Percentiles rank a stretch among this genome's conserved stretches.
Conservation (phyloP, 2,797 vertebrate genomes). For the Eupleurogrammus muticus region DNA sequence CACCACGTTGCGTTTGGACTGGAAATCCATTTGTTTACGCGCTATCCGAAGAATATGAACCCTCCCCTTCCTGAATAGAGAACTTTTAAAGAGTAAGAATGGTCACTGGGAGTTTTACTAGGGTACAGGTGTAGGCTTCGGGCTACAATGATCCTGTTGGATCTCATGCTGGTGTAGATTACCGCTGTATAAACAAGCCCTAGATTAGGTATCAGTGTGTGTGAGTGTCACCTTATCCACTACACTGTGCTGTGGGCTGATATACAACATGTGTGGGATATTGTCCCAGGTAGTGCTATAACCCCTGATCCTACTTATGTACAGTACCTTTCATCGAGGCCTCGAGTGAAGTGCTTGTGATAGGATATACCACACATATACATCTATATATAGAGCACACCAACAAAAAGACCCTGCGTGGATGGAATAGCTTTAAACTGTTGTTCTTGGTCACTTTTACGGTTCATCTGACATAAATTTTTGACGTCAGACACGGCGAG, state of each 20-base stretch:
- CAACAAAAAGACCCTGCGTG: too few species aligned
- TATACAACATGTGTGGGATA: slow-evolving; percentile 44
- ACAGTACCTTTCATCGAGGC: slow-evolving; percentile 16
- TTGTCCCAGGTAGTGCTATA: slow-evolving; percentile 42
- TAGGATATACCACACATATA: too few species aligned
- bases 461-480: neutral
- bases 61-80: neutral
- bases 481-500: slow-evolving; percentile 15
- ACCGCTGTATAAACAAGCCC: slow-evolving; percentile 60
- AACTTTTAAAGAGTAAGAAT: slow-evolving; percentile 6
- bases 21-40: slow-evolving; percentile 23
- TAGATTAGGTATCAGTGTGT: slow-evolving; percentile 69
- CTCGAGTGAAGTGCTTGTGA: too few species aligned
- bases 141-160: slow-evolving; percentile 32
- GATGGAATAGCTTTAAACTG: slow-evolving; percentile 2
- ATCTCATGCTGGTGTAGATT: slow-evolving; percentile 69
- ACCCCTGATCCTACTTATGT: slow-evolving; percentile 35
- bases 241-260: slow-evolving; percentile 21
- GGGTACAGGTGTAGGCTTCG: slow-evolving; percentile 16
- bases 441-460: neutral
- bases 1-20: slow-evolving; percentile 6
- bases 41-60: slow-evolving; percentile 17
- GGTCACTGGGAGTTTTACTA: slow-evolving; percentile 12
- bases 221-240: slow-evolving; percentile 54
- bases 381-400: too few species aligned